A percentile compares a stretch with the other conserved stretches of the same genome.
Evolutionary conservation across 2,797 vertebrate genomes (phyloP).

Genomic region (Hydrocynus forskahlii): DNA sequence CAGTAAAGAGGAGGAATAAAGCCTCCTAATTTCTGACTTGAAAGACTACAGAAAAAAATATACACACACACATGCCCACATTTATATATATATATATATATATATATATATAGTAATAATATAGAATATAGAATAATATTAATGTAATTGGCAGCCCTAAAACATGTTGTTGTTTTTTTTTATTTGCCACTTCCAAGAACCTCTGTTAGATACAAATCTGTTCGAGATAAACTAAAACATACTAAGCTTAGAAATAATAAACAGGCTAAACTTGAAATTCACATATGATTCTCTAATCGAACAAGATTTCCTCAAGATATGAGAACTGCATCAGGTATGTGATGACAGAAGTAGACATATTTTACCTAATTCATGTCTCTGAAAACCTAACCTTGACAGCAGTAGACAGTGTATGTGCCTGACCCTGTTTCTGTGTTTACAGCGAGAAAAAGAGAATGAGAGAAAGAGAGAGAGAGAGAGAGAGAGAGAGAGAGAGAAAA

Average conservation of each 20-base stretch:
- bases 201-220: neutral
- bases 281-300: neutral
- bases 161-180: neutral
- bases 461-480: slow-evolving; percentile 58
- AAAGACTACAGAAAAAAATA: neutral
- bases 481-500: slow-evolving; percentile 19
- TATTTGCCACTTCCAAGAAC: neutral
- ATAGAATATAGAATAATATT: too few relatives aligned
- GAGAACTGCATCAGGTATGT: slow-evolving; percentile 48
- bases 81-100: too few relatives aligned
- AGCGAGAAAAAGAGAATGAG: slow-evolving; percentile 27
- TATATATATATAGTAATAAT: too few relatives aligned
- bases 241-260: too few relatives aligned
- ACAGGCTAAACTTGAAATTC: neutral
- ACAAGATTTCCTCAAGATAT: neutral
- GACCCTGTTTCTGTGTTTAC: slow-evolving; percentile 64
- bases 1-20: neutral
- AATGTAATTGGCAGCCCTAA: neutral
- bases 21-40: neutral
- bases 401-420: slow-evolving; percentile 59
- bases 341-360: slow-evolving; percentile 51
- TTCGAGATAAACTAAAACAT: neutral
- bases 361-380: slow-evolving; percentile 54
- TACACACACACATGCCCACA: too few relatives aligned
- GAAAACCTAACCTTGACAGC: slow-evolving; percentile 56